Conservation (phyloP, 2,113 vertebrate genomes). For the Ovis canadensis region DNA sequence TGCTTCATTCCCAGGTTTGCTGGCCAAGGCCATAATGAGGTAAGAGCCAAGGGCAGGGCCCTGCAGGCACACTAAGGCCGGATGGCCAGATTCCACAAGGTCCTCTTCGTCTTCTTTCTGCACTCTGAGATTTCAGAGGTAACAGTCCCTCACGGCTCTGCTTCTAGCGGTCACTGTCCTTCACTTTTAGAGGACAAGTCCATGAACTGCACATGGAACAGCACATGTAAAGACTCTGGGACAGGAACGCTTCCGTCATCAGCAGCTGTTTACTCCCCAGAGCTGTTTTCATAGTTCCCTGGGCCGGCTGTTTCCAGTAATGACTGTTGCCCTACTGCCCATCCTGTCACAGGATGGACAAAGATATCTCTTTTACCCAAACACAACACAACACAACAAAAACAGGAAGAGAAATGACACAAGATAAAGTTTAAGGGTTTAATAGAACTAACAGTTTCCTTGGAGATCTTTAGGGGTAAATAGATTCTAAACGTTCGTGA, state of each 20-base stretch:
- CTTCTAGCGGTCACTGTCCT: not conserved
- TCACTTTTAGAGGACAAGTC: not conserved
- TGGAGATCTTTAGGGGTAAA: not conserved
- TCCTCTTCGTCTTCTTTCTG: not conserved
- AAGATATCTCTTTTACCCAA: conserved; percentile 26
- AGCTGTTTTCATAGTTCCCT: not conserved
- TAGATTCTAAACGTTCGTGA: not conserved
- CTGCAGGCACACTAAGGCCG: not conserved
- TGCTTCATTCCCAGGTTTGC: accelerated
- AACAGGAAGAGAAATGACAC: conserved; percentile 48
- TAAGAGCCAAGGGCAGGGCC: not conserved
- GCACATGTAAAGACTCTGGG: not conserved
- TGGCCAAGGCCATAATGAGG: accelerated
- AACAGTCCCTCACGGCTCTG: not conserved
- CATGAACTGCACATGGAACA: not conserved
- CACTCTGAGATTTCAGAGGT: not conserved
- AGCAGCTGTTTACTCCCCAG: not conserved
- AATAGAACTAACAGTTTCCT: not conserved
- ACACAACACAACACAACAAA: conserved; percentile 28
- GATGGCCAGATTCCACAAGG: not conserved
- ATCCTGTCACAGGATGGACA: conserved; percentile 23
- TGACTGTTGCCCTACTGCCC: not conserved
- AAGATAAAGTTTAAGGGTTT: not conserved
- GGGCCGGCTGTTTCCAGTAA: not conserved
- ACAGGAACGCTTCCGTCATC: not conserved